A percentile compares a stretch with the other conserved stretches of the same genome.
Conservation (phyloP, 2,113 vertebrate species). For the Chrysochloris asiatica region DNA sequence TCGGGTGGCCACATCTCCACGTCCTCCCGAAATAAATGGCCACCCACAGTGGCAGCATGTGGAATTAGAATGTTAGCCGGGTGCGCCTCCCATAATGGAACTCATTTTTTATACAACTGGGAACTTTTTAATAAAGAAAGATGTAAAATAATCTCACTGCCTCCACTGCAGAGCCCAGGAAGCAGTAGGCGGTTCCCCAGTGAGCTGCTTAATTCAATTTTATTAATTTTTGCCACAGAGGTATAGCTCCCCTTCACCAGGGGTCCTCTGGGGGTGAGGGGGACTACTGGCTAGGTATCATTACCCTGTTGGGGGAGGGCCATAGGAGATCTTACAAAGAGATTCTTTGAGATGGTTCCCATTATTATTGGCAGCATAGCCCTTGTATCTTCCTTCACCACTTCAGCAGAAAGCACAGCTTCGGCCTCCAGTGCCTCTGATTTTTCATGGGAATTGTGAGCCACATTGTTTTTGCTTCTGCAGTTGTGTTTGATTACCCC, state of each 20-base stretch:
- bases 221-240: constrained; percentile 73
- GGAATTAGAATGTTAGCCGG: constrained; percentile 53
- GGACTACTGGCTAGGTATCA: not conserved
- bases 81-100: constrained; percentile 47
- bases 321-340: not conserved
- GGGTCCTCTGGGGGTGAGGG: not conserved
- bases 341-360: not conserved
- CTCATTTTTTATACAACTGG: constrained; percentile 62
- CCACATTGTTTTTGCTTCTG: constrained; percentile 54
- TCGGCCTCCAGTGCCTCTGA: not conserved
- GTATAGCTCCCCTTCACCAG: constrained; percentile 49
- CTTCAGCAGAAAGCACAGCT: not conserved
- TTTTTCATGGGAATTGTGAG: constrained; percentile 59
- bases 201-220: constrained; percentile 76
- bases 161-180: constrained; percentile 35
- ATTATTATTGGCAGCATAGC: not conserved
- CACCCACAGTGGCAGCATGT: constrained; percentile 47
- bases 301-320: not conserved
- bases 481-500: constrained; percentile 65
- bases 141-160: constrained; percentile 76
- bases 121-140: constrained; percentile 76
- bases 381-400: not conserved
- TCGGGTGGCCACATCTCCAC: not conserved
- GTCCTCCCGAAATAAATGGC: constrained; percentile 65
- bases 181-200: constrained; percentile 62